Evolutionary conservation across 2,113 vertebrate genomes (phyloP).

Genomic region (Calonectris borealis): DNA sequence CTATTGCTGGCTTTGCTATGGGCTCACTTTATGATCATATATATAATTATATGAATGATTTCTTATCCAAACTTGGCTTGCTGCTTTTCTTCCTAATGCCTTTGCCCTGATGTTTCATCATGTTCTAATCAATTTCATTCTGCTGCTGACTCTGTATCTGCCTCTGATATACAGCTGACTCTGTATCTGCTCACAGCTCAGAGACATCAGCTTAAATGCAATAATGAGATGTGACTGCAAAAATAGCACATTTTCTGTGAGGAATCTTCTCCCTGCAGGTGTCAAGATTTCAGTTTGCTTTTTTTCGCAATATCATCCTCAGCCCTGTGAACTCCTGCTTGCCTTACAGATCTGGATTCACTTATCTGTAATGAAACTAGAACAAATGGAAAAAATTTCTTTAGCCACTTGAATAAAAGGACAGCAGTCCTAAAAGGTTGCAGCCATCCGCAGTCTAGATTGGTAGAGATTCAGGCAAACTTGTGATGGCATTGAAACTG

Average conservation of each 20-base stretch:
- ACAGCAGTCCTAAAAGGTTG: not conserved
- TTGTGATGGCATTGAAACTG: not conserved
- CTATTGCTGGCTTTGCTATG: not conserved
- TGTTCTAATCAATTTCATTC: not conserved
- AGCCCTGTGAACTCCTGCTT: not conserved
- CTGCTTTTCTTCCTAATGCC: not conserved
- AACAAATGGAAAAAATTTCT: not conserved
- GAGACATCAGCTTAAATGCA: not conserved
- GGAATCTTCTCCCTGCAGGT: not conserved
- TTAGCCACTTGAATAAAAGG: not conserved
- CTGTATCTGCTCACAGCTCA: not conserved
- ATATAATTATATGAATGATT: not conserved
- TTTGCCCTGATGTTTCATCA: not conserved
- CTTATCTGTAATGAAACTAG: not conserved
- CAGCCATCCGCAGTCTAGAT: not conserved
- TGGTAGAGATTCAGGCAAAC: not conserved
- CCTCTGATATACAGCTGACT: not conserved
- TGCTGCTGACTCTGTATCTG: not conserved
- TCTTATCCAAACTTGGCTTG: not conserved
- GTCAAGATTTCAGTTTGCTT: not conserved
- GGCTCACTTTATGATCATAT: not conserved
- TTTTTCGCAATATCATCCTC: not conserved
- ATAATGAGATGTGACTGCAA: not conserved
- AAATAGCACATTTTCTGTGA: slow-evolving; percentile 15
- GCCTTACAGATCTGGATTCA: slow-evolving; percentile 11